phyloP scores from a whole-genome alignment of 2,113 vertebrate genomes.

The Oreamnos americanus region DNA sequence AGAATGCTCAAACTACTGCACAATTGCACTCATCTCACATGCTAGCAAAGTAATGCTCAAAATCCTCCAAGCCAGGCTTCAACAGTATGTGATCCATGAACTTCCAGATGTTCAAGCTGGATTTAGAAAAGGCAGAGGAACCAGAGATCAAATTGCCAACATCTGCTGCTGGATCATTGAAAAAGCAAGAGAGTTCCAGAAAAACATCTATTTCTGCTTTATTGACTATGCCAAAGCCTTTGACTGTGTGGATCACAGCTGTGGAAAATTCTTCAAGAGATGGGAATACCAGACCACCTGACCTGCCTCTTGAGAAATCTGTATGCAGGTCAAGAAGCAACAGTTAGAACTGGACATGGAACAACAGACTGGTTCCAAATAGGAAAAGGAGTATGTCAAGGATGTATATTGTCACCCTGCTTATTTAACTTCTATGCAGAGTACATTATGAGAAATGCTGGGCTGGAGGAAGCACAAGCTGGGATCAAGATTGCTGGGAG shows the following conservation, averaged over 20 bases:
- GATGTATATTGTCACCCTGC: neutral
- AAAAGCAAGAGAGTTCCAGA: neutral
- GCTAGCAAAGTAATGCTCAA: no score
- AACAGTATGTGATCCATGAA: no score
- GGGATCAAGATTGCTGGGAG: accelerated
- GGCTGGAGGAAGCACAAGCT: neutral
- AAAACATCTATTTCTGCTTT: neutral
- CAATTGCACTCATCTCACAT: no score
- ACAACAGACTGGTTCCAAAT: neutral
- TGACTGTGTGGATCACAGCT: neutral
- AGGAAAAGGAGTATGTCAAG: neutral
- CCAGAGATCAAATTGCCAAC: neutral
- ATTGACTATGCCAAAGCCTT: neutral
- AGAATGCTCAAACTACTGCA: no score
- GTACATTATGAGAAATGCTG: neutral
- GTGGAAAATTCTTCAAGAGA: neutral
- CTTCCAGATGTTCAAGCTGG: neutral
- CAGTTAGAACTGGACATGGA: neutral
- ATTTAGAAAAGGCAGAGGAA: neutral
- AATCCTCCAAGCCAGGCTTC: no score
- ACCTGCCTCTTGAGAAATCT: neutral
- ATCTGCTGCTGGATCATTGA: accelerated
- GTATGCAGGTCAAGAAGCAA: neutral
- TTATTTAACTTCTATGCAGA: neutral
- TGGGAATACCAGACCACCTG: neutral